These are phyloP conservation scores for Notamacropus eugenii DNA, from an alignment of 2,797 vertebrate species.

Conservation along the genomic window DNA sequence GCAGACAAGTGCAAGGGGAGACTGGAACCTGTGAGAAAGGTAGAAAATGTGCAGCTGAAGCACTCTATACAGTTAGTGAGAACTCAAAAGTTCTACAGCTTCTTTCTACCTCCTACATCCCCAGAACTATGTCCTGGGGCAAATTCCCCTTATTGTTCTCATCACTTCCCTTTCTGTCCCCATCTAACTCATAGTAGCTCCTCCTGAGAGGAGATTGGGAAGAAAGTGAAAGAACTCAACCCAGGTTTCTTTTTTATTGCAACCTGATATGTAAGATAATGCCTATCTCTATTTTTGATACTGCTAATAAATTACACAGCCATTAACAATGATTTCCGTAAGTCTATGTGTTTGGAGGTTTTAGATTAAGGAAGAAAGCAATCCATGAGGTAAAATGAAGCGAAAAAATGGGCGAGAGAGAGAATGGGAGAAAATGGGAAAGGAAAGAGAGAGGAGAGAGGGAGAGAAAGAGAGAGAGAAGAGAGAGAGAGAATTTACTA, in stretches of 20 bases:
- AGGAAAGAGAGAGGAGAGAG: too few species aligned
- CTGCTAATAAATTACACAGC: not conserved
- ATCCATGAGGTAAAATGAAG: not conserved
- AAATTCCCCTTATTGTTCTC: not conserved
- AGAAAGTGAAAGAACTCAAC: not conserved
- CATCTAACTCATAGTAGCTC: not conserved
- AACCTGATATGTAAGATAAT: not conserved
- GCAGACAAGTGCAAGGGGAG: not conserved
- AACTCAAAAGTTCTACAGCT: not conserved
- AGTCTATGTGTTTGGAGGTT: not conserved
- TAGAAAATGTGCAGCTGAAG: not conserved
- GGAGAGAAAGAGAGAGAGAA: too few species aligned
- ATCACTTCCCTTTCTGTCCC: not conserved
- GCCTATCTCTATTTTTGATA: not conserved
- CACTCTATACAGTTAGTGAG: not conserved
- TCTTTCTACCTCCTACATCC: not conserved
- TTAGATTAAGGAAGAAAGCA: not conserved
- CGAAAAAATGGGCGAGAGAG: too few species aligned
- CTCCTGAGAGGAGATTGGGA: not conserved
- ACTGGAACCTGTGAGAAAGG: not conserved
- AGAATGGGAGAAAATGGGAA: too few species aligned
- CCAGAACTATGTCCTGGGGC: not conserved
- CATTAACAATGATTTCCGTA: not conserved
- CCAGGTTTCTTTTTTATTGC: not conserved
- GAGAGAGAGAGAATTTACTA: not conserved